phyloP scores from a whole-genome alignment of 2,113 vertebrate genomes.

The Dissostichus mawsoni region DNA sequence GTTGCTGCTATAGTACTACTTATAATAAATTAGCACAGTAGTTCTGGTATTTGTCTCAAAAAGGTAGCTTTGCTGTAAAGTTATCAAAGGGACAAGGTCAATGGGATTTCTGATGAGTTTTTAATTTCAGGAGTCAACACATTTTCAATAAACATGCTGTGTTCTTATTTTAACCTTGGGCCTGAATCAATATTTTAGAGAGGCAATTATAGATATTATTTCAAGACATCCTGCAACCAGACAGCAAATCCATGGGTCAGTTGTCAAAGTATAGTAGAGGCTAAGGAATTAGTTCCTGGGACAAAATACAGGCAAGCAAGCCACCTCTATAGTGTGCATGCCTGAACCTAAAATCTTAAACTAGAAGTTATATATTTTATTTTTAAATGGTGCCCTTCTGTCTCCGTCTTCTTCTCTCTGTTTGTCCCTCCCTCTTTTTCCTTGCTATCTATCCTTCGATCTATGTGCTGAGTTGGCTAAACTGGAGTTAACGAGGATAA shows the following conservation, averaged over 20 bases:
- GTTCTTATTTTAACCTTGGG: constrained; percentile 74
- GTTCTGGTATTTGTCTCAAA: constrained; percentile 41
- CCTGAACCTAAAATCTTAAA: constrained; percentile 50
- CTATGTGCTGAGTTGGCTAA: constrained; percentile 79
- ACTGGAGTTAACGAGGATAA: constrained; percentile 85
- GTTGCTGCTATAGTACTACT: not conserved
- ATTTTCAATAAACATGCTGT: constrained; percentile 70
- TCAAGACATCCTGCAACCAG: constrained; percentile 72
- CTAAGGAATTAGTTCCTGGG: constrained; percentile 68
- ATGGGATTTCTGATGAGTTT: constrained; percentile 78
- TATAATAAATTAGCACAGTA: constrained; percentile 3
- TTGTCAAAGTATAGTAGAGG: constrained; percentile 62
- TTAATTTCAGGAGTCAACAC: constrained; percentile 80
- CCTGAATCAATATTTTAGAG: constrained; percentile 78
- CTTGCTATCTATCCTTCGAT: constrained; percentile 67
- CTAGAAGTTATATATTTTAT: constrained; percentile 69
- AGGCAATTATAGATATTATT: constrained; percentile 83
- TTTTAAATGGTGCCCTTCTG: constrained; percentile 59
- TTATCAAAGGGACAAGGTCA: constrained; percentile 73
- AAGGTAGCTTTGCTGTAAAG: constrained; percentile 39
- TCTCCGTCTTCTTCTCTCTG: constrained; percentile 35
- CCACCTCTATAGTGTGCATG: constrained; percentile 12
- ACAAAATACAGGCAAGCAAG: constrained; percentile 50
- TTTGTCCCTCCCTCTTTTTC: constrained; percentile 52
- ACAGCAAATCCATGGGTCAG: constrained; percentile 80